phyloP scores from a whole-genome alignment of 2,888 invertebrate genomes.

The Camptogramma bilineatum region DNA sequence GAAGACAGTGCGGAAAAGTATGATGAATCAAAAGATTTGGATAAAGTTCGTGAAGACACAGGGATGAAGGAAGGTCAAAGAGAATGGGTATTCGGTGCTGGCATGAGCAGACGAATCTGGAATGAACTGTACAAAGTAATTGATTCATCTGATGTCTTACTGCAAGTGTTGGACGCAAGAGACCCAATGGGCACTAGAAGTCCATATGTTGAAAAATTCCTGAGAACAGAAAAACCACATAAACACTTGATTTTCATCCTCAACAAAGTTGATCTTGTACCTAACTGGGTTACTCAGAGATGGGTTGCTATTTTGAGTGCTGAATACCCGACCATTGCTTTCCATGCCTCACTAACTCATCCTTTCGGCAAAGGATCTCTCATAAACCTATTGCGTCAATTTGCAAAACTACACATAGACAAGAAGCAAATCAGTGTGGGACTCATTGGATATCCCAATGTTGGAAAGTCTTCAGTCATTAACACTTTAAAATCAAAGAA shows the following conservation, averaged over 20 bases:
- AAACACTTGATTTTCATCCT: constrained; percentile 98
- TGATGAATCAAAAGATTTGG: constrained; percentile 92
- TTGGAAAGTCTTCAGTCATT: constrained; percentile 99
- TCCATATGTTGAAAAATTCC: constrained; percentile 95
- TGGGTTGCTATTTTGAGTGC: constrained; percentile 98
- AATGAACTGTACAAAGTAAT: constrained; percentile 99
- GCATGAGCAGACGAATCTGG: constrained; percentile 99
- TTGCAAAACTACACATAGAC: constrained; percentile 97
- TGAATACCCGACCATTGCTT: constrained; percentile 99
- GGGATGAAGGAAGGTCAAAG: constrained; percentile 92
- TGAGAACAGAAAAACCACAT: constrained; percentile 97
- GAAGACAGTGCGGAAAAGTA: constrained; percentile 91
- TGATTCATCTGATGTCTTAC: constrained; percentile 98
- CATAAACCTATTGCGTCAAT: constrained; percentile 97
- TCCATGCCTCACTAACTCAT: constrained; percentile 99
- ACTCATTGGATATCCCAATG: constrained; percentile 99
- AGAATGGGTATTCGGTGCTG: constrained; percentile 98
- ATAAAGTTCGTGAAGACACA: constrained; percentile 92
- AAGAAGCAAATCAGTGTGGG: constrained; percentile 99
- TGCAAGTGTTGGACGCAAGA: constrained; percentile 98
- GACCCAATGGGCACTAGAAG: constrained; percentile 99
- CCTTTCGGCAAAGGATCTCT: constrained; percentile 99
- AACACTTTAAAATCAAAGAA: constrained; percentile 98
- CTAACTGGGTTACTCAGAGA: constrained; percentile 98
- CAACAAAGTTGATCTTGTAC: constrained; percentile 98